Evolutionary conservation across 1,140 invertebrate genomes (phyloP).

Genomic region (Drosophila sp.): DNA sequence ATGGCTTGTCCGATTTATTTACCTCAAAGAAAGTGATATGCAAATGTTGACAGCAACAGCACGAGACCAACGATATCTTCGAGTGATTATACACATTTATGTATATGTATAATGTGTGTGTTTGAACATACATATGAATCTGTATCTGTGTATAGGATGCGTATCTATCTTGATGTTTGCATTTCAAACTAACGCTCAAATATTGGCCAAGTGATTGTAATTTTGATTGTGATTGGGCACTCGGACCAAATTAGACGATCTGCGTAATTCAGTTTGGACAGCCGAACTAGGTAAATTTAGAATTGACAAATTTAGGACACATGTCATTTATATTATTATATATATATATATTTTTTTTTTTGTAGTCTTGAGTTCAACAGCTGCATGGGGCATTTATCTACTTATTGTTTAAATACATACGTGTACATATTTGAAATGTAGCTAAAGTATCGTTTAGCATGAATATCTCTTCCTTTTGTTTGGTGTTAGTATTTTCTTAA

Average conservation of each 20-base stretch:
- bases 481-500: neutral
- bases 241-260: constrained; percentile 55
- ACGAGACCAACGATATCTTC: constrained; percentile 53
- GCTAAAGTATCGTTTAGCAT: constrained; percentile 60
- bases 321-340: constrained; percentile 6
- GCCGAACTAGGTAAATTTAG: constrained; percentile 58
- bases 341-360: neutral
- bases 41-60: constrained; percentile 72
- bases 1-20: constrained; percentile 29
- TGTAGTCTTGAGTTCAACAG: constrained; percentile 30
- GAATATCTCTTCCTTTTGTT: constrained; percentile 40
- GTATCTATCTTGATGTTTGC: constrained; percentile 22
- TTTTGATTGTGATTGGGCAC: constrained; percentile 19
- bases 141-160: constrained; percentile 14
- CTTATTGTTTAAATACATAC: constrained; percentile 55
- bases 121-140: neutral
- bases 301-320: constrained; percentile 69
- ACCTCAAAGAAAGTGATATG: constrained; percentile 72
- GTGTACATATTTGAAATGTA: constrained; percentile 43
- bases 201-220: constrained; percentile 39
- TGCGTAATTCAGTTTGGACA: constrained; percentile 22
- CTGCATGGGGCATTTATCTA: constrained; percentile 68
- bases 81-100: neutral
- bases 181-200: constrained; percentile 28
- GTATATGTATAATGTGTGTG: neutral